Conservation (phyloP, 2,797 vertebrate genomes). For the Etheostoma nigrum region DNA sequence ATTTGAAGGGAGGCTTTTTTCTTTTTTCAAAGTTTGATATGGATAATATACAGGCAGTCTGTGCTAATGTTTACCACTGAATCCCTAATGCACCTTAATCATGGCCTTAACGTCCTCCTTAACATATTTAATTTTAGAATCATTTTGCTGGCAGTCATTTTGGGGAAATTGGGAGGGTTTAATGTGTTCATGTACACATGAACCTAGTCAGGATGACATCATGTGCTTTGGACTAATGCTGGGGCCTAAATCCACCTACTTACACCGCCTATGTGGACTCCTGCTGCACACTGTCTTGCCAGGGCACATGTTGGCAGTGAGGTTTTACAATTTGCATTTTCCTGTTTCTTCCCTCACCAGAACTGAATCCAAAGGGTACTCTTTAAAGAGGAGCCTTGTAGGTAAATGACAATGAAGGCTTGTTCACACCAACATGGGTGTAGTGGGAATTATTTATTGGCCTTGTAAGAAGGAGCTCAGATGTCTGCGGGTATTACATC, state of each 20-base stretch:
- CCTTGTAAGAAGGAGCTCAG: slow-evolving; percentile 41
- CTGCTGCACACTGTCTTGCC: slow-evolving; percentile 69
- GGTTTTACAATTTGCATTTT: slow-evolving; percentile 67
- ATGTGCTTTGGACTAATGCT: slow-evolving; percentile 77
- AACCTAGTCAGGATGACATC: slow-evolving; percentile 74
- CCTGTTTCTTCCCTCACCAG: slow-evolving; percentile 17
- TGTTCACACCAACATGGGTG: slow-evolving; percentile 52
- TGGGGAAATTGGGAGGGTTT: background rate
- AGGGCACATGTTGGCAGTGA: slow-evolving; percentile 77
- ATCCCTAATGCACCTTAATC: background rate
- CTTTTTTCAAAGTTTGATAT: slow-evolving; percentile 14
- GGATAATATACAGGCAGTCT: background rate
- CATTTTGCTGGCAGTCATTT: background rate
- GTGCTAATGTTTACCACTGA: background rate
- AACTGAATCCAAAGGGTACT: slow-evolving; percentile 15
- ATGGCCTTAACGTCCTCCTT: background rate
- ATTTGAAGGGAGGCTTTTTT: slow-evolving; percentile 21
- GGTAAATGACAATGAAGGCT: slow-evolving; percentile 40
- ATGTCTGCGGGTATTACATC: slow-evolving; percentile 53
- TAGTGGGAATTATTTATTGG: slow-evolving; percentile 63
- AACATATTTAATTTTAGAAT: background rate
- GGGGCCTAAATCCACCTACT: slow-evolving; percentile 80
- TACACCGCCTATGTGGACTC: slow-evolving; percentile 64
- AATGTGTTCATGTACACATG: slow-evolving; percentile 43
- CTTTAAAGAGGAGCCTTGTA: slow-evolving; percentile 30